Evolutionary conservation across 2,113 vertebrate species (phyloP).

Genomic region (Ellobius talpinus): DNA sequence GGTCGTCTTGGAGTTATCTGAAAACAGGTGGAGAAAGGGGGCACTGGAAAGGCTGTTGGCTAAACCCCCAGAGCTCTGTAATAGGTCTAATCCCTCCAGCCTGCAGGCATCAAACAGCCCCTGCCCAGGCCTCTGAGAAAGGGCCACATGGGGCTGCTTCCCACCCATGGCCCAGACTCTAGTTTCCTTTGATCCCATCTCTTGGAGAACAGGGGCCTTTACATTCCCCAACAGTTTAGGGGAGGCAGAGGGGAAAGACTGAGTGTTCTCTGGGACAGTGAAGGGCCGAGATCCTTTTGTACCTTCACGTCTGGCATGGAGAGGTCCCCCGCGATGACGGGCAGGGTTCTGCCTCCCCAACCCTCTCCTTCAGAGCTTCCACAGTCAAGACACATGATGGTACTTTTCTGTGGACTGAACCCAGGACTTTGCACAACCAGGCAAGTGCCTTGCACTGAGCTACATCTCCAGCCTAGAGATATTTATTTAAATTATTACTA

Average conservation of each 20-base stretch:
- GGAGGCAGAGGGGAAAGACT: not conserved
- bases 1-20: conserved; percentile 67
- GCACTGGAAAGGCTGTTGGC: not conserved
- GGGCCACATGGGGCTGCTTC: not conserved
- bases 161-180: not conserved
- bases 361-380: too few species aligned
- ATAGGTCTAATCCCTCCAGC: conserved; percentile 34
- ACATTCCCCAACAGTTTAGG: not conserved
- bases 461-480: not conserved
- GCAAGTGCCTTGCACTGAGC: not conserved
- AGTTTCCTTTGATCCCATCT: not conserved
- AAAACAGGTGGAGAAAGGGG: conserved; percentile 65
- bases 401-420: not conserved
- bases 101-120: not conserved
- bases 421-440: not conserved
- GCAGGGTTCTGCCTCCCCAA: rapidly evolving
- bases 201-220: not conserved
- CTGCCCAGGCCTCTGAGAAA: not conserved
- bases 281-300: too few species aligned
- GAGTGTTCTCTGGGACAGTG: not conserved
- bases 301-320: not conserved
- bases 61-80: not conserved
- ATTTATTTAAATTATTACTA: not conserved
- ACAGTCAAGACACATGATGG: not conserved
- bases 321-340: not conserved